Base-by-base conservation (phyloP, 2,113 vertebrate species). In the Dicaeum eximium region DNA sequence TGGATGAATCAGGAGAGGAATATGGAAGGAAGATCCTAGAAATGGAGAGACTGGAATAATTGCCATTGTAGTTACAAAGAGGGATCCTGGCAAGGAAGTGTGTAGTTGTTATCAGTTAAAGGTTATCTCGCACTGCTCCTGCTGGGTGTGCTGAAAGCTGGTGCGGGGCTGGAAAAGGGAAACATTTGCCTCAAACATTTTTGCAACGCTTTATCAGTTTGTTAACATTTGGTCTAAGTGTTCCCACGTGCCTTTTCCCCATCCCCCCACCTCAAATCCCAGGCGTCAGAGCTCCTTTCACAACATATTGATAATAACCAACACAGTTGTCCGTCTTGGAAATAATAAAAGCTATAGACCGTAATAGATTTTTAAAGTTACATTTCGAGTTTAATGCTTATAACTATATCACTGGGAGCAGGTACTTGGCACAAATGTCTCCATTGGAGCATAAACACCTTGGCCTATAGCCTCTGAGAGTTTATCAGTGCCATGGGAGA, bases 391-490 rank as follows among this genome's bases (percentile, higher is more conserved):
- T 74, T 96, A 96, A 97, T 96, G 97, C 93, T 96, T 91, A 91
- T 97, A 97, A 97, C 97, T 96, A 79, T 97, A 97, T 92, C 94
- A 97, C 96, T 97, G 91, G 96, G 94, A 97, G 94, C 92, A 97
- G 80, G 84, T 93, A 95, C 86, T 95, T 97, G 96, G 96, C 97
- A 98, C 96, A 97, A 97, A 97, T 96, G 91, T 96, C 94, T 97
- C 95, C 94, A 91, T 1, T 92, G 81, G 96, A 98, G 97, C 97
- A 95, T 97, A 96, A 97, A 98, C 94, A 96, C 93, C 92, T 97
- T 98, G 97, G 96, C 96, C 96, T 97, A 84, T 96, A 98, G 96
- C 94, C 94, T 97, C 94, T 88, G 94, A 95, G 95, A 96, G 94
- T 97, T 98, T 97, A 97, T 97, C 97, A 93, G 96, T 94, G 89